Percentiles rank a stretch among this genome's conserved stretches.
phyloP scores from a whole-genome alignment of 2,113 vertebrate species.

The Psephotus haematonotus region DNA sequence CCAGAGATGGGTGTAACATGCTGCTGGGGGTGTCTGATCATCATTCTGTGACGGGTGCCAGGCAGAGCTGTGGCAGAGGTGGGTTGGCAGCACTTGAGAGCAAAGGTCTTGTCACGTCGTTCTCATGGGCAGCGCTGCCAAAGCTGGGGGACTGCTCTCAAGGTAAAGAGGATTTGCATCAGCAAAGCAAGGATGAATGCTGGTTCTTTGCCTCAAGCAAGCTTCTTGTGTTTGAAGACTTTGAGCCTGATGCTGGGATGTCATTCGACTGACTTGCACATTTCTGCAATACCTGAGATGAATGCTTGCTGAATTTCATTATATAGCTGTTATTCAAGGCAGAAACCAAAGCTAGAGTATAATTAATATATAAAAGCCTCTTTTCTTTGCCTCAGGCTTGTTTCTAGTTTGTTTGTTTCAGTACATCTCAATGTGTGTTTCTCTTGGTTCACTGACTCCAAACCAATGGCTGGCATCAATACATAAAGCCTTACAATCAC shows the following conservation, averaged over 20 bases:
- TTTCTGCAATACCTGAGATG: conserved; percentile 14
- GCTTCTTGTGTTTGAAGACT: not conserved
- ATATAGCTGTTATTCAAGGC: conserved; percentile 20
- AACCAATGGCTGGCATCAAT: conserved; percentile 47
- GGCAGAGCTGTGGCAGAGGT: not conserved
- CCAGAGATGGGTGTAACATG: fast-evolving
- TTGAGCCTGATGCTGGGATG: conserved; percentile 10
- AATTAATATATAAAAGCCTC: conserved; percentile 50
- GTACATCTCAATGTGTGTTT: conserved; percentile 51
- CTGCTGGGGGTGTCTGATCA: not conserved
- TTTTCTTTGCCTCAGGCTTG: conserved; percentile 46
- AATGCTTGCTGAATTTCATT: conserved; percentile 26
- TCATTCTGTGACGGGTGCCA: not conserved
- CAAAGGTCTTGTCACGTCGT: fast-evolving
- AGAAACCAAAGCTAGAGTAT: conserved; percentile 7
- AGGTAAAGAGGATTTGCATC: conserved; percentile 19
- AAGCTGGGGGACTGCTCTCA: not conserved
- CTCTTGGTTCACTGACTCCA: conserved; percentile 40
- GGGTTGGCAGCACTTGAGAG: not conserved
- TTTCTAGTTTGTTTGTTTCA: conserved; percentile 60
- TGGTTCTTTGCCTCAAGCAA: conserved; percentile 5
- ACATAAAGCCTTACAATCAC: not conserved
- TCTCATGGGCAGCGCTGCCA: fast-evolving
- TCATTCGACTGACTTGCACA: not conserved
- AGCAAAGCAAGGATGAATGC: not conserved